Evolutionary conservation across 1,140 invertebrate genomes (phyloP).

Genomic region (Papilio polytes): DNA sequence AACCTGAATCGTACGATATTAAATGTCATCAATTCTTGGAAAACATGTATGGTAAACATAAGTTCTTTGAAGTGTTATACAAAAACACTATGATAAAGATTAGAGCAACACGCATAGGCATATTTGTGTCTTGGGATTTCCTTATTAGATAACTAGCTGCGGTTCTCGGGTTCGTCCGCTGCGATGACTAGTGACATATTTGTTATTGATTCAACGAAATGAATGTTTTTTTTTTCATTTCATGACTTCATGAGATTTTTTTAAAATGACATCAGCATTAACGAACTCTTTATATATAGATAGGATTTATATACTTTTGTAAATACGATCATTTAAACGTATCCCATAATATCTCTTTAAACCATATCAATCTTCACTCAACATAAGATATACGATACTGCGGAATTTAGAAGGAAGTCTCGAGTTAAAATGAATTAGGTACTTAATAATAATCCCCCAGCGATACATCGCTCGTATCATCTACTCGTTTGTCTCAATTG

Average conservation of each 20-base stretch:
- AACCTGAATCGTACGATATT: background rate
- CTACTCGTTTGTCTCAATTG: constrained; percentile 3
- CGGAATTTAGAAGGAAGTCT: constrained; percentile 2
- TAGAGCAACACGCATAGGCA: background rate
- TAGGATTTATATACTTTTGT: too few relatives aligned
- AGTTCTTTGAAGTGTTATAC: background rate
- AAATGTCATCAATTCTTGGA: background rate
- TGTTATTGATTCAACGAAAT: too few relatives aligned
- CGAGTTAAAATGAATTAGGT: constrained; percentile 3
- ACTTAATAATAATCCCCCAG: background rate
- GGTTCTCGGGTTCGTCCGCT: too few relatives aligned
- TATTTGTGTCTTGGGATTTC: background rate
- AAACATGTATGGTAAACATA: background rate
- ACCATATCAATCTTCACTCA: background rate
- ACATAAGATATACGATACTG: background rate
- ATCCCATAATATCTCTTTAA: too few relatives aligned
- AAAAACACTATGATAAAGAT: background rate
- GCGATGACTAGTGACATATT: too few relatives aligned
- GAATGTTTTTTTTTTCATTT: too few relatives aligned
- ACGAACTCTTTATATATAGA: background rate
- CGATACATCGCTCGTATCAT: background rate
- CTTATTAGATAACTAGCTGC: too few relatives aligned
- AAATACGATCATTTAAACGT: too few relatives aligned
- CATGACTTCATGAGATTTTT: too few relatives aligned
- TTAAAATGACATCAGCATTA: too few relatives aligned